These are phyloP conservation scores for Drosophila asahinai DNA, from an alignment of 1,140 invertebrate species.

Conservation along the genomic window DNA sequence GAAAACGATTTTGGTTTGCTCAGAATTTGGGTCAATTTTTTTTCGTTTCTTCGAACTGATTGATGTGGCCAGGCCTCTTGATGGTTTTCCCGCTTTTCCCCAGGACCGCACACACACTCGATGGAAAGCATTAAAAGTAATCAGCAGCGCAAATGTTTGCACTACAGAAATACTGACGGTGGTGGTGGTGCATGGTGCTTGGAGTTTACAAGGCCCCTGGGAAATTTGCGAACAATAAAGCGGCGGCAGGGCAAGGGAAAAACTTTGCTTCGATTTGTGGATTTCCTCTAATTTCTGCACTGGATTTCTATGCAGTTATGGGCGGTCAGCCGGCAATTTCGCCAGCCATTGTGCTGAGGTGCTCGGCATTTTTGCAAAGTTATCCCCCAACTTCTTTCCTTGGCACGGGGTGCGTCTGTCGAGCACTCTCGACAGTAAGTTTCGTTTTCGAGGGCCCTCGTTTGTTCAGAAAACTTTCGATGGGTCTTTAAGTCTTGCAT, in stretches of 20 bases:
- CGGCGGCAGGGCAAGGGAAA: slow-evolving; percentile 27
- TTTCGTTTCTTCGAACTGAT: slow-evolving; percentile 44
- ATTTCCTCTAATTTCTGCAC: slow-evolving; percentile 62
- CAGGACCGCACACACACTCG: slow-evolving; percentile 47
- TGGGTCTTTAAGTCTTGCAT: slow-evolving; percentile 21
- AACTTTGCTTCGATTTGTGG: slow-evolving; percentile 60
- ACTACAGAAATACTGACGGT: slow-evolving; percentile 39
- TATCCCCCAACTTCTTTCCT: slow-evolving; percentile 11
- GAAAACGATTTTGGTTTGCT: slow-evolving; percentile 20
- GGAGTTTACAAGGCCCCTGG: slow-evolving; percentile 63
- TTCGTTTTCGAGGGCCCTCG: slow-evolving; percentile 30
- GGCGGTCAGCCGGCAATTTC: slow-evolving; percentile 37
- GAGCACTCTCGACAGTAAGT: slow-evolving; percentile 42
- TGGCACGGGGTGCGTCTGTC: slow-evolving; percentile 30
- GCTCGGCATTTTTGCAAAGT: slow-evolving; percentile 24
- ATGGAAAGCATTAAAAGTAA: slow-evolving; percentile 80
- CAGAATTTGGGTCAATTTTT: slow-evolving; percentile 46
- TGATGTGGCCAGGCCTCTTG: slow-evolving; percentile 48
- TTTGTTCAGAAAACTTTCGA: slow-evolving; percentile 44
- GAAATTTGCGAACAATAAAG: slow-evolving; percentile 82
- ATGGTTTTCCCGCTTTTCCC: slow-evolving; percentile 15
- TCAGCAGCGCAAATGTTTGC: slow-evolving; percentile 80
- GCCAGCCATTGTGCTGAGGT: slow-evolving; percentile 44
- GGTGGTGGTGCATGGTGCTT: slow-evolving; percentile 14
- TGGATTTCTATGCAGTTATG: slow-evolving; percentile 61